phyloP scores from a whole-genome alignment of 2,797 vertebrate species.

The Micromesistius poutassou region DNA sequence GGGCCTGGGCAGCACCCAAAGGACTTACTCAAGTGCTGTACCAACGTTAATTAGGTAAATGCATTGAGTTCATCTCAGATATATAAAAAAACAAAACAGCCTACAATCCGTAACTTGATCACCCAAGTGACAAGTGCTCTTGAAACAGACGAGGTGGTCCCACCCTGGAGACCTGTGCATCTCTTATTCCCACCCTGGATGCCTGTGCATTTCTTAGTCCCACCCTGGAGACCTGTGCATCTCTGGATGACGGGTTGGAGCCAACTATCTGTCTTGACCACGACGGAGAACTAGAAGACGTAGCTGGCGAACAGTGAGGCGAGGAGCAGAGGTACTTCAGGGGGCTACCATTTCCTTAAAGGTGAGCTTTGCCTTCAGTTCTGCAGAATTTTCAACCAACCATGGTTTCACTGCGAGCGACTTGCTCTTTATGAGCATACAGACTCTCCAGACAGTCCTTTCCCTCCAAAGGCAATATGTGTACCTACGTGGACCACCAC shows the following conservation, averaged over 20 bases:
- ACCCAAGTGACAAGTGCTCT: neutral
- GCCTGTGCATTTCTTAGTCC: too few species aligned
- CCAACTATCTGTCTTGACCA: too few species aligned
- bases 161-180: conserved; percentile 4
- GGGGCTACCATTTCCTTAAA: conserved; percentile 4
- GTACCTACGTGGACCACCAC: too few species aligned
- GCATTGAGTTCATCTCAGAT: neutral
- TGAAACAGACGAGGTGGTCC: neutral
- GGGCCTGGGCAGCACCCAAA: too few species aligned
- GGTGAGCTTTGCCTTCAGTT: conserved; percentile 1
- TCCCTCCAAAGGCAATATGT: conserved; percentile 10
- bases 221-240: neutral
- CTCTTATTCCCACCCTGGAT: too few species aligned
- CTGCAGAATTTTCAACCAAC: neutral
- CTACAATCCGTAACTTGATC: neutral
- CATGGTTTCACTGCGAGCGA: neutral
- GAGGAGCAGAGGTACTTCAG: conserved; percentile 9
- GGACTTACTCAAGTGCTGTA: neutral
- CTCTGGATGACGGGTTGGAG: conserved; percentile 3
- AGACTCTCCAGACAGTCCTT: conserved; percentile 8
- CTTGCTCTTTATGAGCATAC: conserved; percentile 1
- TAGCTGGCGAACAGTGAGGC: conserved; percentile 8
- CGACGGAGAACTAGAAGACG: neutral
- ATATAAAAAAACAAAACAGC: neutral
- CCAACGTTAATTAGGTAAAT: neutral